Conservation (phyloP, 2,888 invertebrate species). For the Drosophila rubida region DNA sequence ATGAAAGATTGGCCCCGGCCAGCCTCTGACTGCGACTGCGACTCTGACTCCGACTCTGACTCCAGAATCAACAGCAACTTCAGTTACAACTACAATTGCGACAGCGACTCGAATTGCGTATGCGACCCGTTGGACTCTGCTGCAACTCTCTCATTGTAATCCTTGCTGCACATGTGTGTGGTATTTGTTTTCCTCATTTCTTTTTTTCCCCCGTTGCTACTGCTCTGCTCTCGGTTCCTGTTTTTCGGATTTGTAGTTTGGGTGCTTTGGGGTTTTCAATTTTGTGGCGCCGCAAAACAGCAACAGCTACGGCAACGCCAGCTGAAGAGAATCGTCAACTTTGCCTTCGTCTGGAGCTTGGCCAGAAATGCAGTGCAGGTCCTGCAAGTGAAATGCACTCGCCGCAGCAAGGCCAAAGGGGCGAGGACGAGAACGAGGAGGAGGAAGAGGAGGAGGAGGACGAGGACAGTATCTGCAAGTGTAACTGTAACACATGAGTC, state of each 20-base stretch:
- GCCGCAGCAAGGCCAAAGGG: background rate
- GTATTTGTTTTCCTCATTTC: conserved; percentile 33
- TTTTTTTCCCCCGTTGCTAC: conserved; percentile 23
- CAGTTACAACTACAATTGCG: background rate
- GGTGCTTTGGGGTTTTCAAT: conserved; percentile 50
- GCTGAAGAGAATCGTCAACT: conserved; percentile 70
- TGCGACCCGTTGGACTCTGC: conserved; percentile 2
- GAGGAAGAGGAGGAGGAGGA: background rate
- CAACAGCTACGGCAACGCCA: background rate
- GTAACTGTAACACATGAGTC: conserved; percentile 75
- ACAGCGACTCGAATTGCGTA: background rate
- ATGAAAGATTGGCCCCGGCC: conserved; percentile 81
- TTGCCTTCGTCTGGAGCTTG: conserved; percentile 79
- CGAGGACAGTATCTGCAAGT: conserved; percentile 24
- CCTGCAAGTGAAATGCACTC: conserved; percentile 77
- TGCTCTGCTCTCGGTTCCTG: conserved; percentile 23
- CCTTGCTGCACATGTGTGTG: conserved; percentile 51
- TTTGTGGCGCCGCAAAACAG: conserved; percentile 51
- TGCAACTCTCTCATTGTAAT: conserved; percentile 57
- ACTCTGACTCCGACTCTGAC: background rate
- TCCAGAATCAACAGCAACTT: background rate
- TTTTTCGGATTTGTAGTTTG: conserved; percentile 38
- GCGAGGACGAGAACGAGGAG: background rate
- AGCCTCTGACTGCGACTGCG: conserved; percentile 16
- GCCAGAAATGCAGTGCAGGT: conserved; percentile 65